Evolutionary conservation across 2,888 invertebrate species (phyloP), one percentile per base, ranked within the genome.

Genomic region (Ectobius pallidus): DNA sequence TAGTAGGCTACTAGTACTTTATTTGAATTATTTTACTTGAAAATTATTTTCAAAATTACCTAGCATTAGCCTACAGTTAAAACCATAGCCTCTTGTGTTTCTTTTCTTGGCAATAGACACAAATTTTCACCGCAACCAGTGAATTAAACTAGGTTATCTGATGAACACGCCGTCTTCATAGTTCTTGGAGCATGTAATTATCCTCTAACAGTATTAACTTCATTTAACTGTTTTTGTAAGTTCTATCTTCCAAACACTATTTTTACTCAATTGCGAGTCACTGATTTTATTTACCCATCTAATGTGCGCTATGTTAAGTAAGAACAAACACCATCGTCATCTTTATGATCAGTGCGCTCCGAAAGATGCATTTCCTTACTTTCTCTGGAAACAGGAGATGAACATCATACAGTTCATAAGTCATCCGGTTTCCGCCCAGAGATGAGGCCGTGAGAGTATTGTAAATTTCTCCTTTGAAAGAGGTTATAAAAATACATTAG

Each of bases 401-500:
- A 52, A 9, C 7, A 14, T 39, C 14, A 14, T 39, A 14, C 14
- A 39, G 6, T 52, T 52, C 52, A 52, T 52, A 52, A 39, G 39
- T 9, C 39, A 14, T 14, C 39, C 39, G 7, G 39, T 39, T 25
- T 18, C 52, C 52, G 20, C 20, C 25, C 25, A 25, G 22, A 3
- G 7, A 20, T 22, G 52, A 52, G 52, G 52, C 52, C 52, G 52
- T 52, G 52, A 52, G 52, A 52, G 25, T 52, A 2, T 14, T 25
- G 52, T 39, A 49, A 52, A 18, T 52, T 52, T 52, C 52, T 52
- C 52, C 52, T 25, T 9, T 9, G 18, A 52, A 52, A 52, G 52
- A 52, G 52, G 52, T 52, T 52, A 52, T 52, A 52, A 52, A n/a
- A 25, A 52, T 52, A 25, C 20, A 25, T 25, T 14, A 52, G 52